Evolutionary conservation across 1,140 invertebrate genomes (phyloP), one percentile per base, ranked within the genome.

Genomic region (Drosophila littoralis): DNA sequence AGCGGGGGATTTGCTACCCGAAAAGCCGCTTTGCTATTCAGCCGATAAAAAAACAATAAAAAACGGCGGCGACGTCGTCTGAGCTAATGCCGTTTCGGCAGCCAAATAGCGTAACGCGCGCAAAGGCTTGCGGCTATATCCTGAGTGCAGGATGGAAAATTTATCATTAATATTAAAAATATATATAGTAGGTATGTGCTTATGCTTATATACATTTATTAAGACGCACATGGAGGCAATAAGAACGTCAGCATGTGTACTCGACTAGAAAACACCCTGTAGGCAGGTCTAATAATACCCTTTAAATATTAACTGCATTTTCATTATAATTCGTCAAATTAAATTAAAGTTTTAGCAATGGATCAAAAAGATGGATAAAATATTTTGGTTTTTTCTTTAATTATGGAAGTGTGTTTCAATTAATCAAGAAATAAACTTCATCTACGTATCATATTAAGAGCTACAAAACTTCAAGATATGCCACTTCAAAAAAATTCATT

Each of bases 21-120:
- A 51, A 66, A 38, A 63, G 70, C 52, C 38, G 17, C 42, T 50
- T 55, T 52, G 54, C 65, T 40, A 40, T 46, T 79, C 52, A 66
- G 46, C 74, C 64, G 61, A 71, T 77, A 81, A 81, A 85, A 85
- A 81, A 48, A 85, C 61, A 85, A 85, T 85, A 78, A 85, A 66
- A 28, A 28, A 57, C 59, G 50, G 46, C 35, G 9, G 15, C 28
- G 22, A 42, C 17, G 65, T 13, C 51, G 43, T 32, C 42, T 59
- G 36, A 32, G 66, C 73, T 70, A 74, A 84, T 79, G 69, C 61
- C 40, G 61, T 79, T 83, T 72, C 22, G 22, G 22, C 22, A 22
- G 22, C 22, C 22, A 22, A 22, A 22, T 22, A 2, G 22, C 22
- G 22, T 3, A 22, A 58, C 28, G n/a, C 35, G 46, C 1, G 46